Percentiles rank a stretch among this genome's conserved stretches.
Evolutionary conservation across 2,797 vertebrate species (phyloP).

Genomic region (Cryptoprocta ferox): DNA sequence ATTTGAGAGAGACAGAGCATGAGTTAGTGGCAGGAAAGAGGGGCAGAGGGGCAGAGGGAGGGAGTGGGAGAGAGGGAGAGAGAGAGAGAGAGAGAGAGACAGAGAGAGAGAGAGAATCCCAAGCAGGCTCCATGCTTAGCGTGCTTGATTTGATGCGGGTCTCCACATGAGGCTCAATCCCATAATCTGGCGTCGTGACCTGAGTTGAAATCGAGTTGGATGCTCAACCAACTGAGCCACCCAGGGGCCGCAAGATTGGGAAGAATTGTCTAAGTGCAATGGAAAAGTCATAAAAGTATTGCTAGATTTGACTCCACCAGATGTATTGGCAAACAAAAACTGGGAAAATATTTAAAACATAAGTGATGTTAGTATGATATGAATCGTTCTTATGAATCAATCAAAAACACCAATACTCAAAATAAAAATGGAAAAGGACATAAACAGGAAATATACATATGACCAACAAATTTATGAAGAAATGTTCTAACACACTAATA

Average conservation of each 20-base stretch:
- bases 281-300: neutral
- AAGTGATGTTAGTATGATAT: neutral
- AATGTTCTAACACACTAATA: neutral
- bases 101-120: too few species aligned
- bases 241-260: neutral
- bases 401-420: conserved; percentile 23
- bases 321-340: conserved; percentile 8
- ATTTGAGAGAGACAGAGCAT: too few species aligned
- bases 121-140: too few species aligned
- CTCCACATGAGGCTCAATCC: too few species aligned
- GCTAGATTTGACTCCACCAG: neutral
- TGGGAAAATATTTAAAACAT: conserved; percentile 9
- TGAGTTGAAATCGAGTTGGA: too few species aligned
- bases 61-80: too few species aligned
- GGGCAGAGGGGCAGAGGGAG: too few species aligned
- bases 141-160: too few species aligned
- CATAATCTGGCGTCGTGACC: too few species aligned
- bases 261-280: conserved; percentile 38
- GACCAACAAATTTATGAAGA: conserved; percentile 15
- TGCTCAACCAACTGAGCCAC: too few species aligned
- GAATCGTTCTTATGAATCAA: neutral
- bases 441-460: neutral
- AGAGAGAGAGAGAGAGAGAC: too few species aligned
- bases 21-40: too few species aligned
- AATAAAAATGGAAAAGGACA: conserved; percentile 31